Evolutionary conservation across 2,888 invertebrate genomes (phyloP), one percentile per base, ranked within the genome.

Genomic region (Malthinus flaveolus): DNA sequence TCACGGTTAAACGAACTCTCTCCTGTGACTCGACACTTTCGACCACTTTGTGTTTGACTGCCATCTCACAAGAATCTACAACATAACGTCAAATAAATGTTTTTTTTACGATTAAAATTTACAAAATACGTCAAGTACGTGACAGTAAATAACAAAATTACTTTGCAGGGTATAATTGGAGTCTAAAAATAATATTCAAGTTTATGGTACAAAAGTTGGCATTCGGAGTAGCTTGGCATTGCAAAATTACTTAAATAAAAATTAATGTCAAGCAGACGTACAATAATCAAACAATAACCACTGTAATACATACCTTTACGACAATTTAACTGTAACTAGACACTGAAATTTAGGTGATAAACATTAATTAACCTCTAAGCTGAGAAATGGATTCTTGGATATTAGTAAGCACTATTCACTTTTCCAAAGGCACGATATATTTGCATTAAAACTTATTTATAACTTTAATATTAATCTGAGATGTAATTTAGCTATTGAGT

Each of bases 1-100:
- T 82, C 56, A 82, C 76, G 39, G 79, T 79, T 53, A 85, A 80
- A 58, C 72, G 81, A 73, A 62, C 79, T 66, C 73, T 82, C 75
- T 68, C 78, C 69, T 61, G 75, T 66, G 64, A n/a, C 45, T 80
- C 79, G 58, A 82, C 81, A 59, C 80, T 78, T 53, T 82, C 83
- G 36, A 83, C 71, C 57, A 82, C 80, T 68, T 83, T 84, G 67
- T 84, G 84, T 71, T 84, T 85, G 1, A 85, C 85, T 37, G 84
- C 85, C 85, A 85, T 85, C 56, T 68, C 74, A 13, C 12, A 39
- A 9, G 15, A 15, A 7, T 42, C 36, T 48, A 37, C 39, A 48
- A 54, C 2, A 23, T 23, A 23, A 23, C 23, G 23, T 23, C 23
- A 23, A 51, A 5, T 7, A 42, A n/a, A n/a, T n/a, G n/a, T n/a